These are phyloP conservation scores for Ptilonorhynchus violaceus DNA, from an alignment of 2,113 vertebrate genomes.

Conservation along the genomic window DNA sequence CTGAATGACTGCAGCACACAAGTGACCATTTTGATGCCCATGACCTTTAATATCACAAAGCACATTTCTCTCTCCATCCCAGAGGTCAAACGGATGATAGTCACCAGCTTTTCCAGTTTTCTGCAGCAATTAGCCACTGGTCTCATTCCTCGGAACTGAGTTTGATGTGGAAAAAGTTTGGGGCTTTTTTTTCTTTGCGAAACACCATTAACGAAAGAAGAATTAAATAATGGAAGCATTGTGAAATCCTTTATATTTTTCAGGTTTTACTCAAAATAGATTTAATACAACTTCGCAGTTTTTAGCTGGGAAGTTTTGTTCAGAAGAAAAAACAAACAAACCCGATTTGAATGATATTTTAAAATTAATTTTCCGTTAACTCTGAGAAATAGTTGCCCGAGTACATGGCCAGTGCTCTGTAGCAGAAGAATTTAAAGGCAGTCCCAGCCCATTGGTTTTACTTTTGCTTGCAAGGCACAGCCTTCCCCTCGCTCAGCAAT, in stretches of 20 bases:
- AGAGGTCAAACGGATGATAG: background rate
- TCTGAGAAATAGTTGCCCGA: background rate
- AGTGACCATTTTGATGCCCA: background rate
- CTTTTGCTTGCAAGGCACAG: constrained; percentile 34
- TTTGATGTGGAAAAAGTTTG: background rate
- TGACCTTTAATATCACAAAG: background rate
- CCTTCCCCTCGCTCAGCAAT: constrained; percentile 51
- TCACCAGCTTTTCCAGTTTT: background rate
- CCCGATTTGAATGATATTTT: background rate
- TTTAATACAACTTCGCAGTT: background rate
- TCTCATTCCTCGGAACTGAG: background rate
- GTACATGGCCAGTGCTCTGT: background rate
- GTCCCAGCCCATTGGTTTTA: background rate
- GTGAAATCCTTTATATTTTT: background rate
- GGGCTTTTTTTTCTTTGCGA: background rate
- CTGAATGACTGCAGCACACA: background rate
- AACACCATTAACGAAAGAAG: background rate
- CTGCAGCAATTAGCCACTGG: background rate
- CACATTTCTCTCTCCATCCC: background rate
- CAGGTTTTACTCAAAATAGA: background rate
- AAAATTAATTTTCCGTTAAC: background rate
- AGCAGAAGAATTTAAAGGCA: background rate
- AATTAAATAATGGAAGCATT: background rate
- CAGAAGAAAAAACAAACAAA: background rate
- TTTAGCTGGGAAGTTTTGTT: background rate